Evolutionary conservation across 1,140 invertebrate species (phyloP).

Genomic region (Heliconius congener): DNA sequence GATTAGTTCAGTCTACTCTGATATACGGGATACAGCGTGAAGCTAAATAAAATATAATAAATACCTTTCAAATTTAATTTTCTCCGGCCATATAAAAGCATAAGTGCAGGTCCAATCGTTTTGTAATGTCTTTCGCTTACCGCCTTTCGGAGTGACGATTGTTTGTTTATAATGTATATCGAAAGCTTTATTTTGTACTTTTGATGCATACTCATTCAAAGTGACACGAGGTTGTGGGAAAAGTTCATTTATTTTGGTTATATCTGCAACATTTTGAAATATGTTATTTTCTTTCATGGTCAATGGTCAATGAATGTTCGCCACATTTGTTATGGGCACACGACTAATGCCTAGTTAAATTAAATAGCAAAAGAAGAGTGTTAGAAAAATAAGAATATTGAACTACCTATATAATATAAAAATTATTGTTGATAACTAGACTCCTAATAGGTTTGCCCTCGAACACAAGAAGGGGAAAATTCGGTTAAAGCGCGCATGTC

Average conservation of each 20-base stretch:
- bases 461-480: no score
- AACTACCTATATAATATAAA: no score
- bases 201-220: constrained; percentile 54
- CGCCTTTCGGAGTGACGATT: constrained; percentile 51
- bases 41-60: not conserved
- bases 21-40: not conserved
- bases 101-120: constrained; percentile 71
- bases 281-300: no score
- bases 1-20: not conserved
- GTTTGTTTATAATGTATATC: constrained; percentile 68
- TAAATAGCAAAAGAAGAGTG: not conserved
- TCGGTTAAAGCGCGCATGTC: no score
- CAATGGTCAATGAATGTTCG: no score
- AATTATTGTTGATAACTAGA: no score
- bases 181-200: constrained; percentile 61
- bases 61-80: constrained; percentile 72
- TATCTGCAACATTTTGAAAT: constrained; percentile 49
- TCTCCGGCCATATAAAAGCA: constrained; percentile 69
- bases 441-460: no score
- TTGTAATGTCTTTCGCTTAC: constrained; percentile 50
- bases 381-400: no score
- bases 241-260: constrained; percentile 53
- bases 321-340: no score
- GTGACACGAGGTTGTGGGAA: constrained; percentile 64
- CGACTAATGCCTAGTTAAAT: not conserved